Percentiles rank a stretch among this genome's conserved stretches.
These are phyloP conservation scores for Saxidomus purpurata DNA, from an alignment of 1,140 invertebrate genomes.

Conservation along the genomic window DNA sequence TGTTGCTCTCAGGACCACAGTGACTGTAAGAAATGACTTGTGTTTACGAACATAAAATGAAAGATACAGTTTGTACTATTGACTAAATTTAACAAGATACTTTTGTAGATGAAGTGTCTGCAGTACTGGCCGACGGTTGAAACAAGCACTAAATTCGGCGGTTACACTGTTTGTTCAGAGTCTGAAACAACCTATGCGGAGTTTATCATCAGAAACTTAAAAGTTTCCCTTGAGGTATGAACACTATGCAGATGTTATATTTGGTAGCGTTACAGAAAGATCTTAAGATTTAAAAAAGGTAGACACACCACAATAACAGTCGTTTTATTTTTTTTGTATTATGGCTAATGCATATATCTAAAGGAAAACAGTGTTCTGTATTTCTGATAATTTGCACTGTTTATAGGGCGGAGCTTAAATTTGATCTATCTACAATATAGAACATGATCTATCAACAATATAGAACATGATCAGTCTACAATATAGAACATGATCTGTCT, in stretches of 20 bases:
- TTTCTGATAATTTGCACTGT: too few species aligned
- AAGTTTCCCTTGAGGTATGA: neutral
- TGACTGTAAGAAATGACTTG: too few species aligned
- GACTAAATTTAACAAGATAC: too few species aligned
- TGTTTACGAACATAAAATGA: too few species aligned
- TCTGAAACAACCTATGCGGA: neutral
- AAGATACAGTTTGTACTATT: too few species aligned
- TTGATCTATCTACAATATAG: too few species aligned
- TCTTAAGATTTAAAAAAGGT: neutral
- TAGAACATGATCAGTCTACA: too few species aligned
- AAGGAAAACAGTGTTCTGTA: neutral
- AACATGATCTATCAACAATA: too few species aligned
- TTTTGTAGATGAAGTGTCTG: slow-evolving; percentile 92
- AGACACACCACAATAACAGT: neutral
- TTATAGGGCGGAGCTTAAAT: too few species aligned
- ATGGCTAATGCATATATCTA: too few species aligned
- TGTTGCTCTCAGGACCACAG: too few species aligned
- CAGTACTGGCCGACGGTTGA: slow-evolving; percentile 92
- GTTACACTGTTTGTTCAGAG: neutral
- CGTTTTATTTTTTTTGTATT: neutral
- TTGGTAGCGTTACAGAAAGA: neutral
- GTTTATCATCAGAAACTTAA: neutral
- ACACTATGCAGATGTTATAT: neutral
- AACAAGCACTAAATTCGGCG: neutral
- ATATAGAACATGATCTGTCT: too few species aligned